Percentiles rank a stretch among this genome's conserved stretches.
These are phyloP conservation scores for Drosophila acutilabella DNA, from an alignment of 2,888 invertebrate genomes.

Conservation along the genomic window DNA sequence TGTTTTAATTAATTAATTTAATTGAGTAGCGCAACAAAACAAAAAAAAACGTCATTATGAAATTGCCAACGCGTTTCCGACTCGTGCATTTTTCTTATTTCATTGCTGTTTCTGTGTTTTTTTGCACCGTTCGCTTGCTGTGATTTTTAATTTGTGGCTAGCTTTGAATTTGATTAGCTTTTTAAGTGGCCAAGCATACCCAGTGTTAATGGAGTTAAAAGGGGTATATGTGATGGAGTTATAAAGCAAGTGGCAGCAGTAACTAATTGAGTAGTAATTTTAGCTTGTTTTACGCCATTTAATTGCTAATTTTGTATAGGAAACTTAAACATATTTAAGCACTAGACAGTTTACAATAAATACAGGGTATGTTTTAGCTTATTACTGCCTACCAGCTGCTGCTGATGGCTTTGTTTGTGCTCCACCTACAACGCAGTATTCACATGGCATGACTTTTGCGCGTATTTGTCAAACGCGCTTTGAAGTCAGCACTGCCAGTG, in stretches of 20 bases:
- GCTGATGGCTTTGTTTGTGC: slow-evolving; percentile 37
- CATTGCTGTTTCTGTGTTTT: background rate
- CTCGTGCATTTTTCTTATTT: slow-evolving; percentile 28
- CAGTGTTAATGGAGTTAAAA: background rate
- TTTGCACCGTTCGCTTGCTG: slow-evolving; percentile 48
- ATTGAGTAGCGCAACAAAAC: slow-evolving; percentile 40
- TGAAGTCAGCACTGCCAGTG: slow-evolving; percentile 5
- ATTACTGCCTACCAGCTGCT: background rate
- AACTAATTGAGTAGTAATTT: background rate
- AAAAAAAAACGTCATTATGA: slow-evolving; percentile 45
- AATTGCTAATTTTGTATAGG: no score
- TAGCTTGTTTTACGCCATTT: no score
- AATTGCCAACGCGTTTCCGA: slow-evolving; percentile 39
- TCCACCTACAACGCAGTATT: slow-evolving; percentile 53
- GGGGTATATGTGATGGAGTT: background rate
- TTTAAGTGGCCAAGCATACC: slow-evolving; percentile 9
- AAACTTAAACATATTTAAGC: background rate
- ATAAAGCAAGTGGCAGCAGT: background rate
- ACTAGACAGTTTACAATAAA: background rate
- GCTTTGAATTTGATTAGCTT: slow-evolving; percentile 47
- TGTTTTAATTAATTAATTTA: slow-evolving; percentile 68
- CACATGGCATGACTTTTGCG: slow-evolving; percentile 40
- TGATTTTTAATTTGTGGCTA: slow-evolving; percentile 51
- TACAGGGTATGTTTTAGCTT: slow-evolving; percentile 21
- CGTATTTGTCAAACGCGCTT: slow-evolving; percentile 57